phyloP scores from a whole-genome alignment of 2,888 invertebrate genomes.

The Belgica antarctica region DNA sequence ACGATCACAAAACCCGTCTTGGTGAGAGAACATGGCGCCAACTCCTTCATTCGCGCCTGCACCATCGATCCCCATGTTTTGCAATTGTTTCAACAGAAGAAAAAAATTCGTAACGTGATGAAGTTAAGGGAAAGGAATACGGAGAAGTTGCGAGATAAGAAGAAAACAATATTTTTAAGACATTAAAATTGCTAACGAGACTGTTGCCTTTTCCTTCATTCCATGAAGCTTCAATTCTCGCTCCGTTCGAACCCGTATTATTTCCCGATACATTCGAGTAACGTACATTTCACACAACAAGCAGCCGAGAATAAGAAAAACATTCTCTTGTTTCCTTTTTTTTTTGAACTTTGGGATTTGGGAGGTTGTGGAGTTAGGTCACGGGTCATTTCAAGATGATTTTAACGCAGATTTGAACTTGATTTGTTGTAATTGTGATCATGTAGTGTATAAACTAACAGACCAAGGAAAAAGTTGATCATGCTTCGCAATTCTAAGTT shows the following conservation, averaged over 20 bases:
- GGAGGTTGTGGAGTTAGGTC: no score
- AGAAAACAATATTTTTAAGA: slow-evolving; percentile 30
- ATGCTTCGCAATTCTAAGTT: no score
- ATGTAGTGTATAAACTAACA: no score
- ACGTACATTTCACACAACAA: slow-evolving; percentile 34
- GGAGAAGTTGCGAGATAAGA: slow-evolving; percentile 15
- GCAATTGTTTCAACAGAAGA: slow-evolving; percentile 36
- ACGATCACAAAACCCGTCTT: not conserved
- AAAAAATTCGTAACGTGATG: slow-evolving; percentile 21
- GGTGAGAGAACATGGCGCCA: not conserved
- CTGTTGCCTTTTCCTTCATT: slow-evolving; percentile 28
- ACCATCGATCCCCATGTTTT: slow-evolving; percentile 31
- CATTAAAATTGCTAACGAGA: slow-evolving; percentile 42
- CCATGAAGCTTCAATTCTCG: slow-evolving; percentile 21
- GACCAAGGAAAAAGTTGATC: no score
- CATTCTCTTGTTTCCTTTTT: slow-evolving; percentile 31
- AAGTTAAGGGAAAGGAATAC: slow-evolving; percentile 23
- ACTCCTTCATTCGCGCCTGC: not conserved
- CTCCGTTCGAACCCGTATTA: slow-evolving; percentile 1
- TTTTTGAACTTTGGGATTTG: not conserved
- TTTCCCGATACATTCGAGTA: slow-evolving; percentile 13
- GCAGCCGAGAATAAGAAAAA: not conserved
- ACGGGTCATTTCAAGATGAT: no score
- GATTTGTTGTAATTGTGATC: no score
- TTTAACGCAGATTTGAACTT: no score